Evolutionary conservation across 2,888 invertebrate species (phyloP), one percentile per base, ranked within the genome.

Genomic region (Apodemia duryi): DNA sequence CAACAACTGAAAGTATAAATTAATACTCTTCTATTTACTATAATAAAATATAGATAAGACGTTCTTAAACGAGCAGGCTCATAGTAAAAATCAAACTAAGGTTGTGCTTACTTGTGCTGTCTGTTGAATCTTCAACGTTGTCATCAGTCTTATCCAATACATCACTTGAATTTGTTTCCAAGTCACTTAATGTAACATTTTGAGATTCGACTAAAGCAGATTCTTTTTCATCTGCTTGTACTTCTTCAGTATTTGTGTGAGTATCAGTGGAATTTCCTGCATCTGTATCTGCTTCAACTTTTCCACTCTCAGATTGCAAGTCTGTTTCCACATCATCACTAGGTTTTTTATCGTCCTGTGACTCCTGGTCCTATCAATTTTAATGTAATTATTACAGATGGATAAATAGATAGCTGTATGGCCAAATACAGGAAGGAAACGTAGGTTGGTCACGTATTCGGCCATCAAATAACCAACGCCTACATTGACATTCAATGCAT

Each of bases 291-390:
- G 43, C 54, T 46, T 61, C 32, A 35, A 61, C 74, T 52, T 81
- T 80, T 4, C 74, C 71, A 54, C 75, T 76, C 13, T 86, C 84
- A 2, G 84, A 85, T 65, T 83, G 84, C 79, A 85, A 82, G 66
- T 85, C 86, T 69, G 70, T 75, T 69, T 86, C 86, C 11, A 46
- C 13, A 1, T 86, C 82, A 66, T 82, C 76, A 21, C 61, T 71
- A 62, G 75, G 77, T 32, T 87, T 85, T 2, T 88, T 84, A 35
- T 86, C 85, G 1, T 85, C 84, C 66, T 83, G 81, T 77, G 85
- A 84, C 67, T 84, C 86, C 67, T 71, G 76, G 68, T 88, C 88
- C 46, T 52, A 6, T 28, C 29, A 11, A 52, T 32, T 43, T 21
- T 49, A 49, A 35, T 41, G n/a, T 54, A 38, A 1, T 38, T 21